Conservation (phyloP, 2,888 invertebrate species). For the Eupithecia insigniata region DNA sequence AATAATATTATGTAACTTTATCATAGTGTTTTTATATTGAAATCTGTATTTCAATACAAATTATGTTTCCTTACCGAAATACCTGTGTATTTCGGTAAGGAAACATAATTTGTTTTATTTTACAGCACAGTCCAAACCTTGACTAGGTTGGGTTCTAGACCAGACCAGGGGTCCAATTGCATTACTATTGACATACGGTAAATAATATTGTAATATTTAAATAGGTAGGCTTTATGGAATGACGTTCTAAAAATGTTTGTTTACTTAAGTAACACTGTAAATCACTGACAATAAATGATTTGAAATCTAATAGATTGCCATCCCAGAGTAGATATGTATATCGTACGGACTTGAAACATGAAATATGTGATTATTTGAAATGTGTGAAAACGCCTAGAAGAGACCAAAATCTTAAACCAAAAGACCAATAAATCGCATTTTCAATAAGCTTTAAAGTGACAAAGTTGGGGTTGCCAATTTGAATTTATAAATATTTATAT, state of each 20-base stretch:
- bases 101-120: not conserved
- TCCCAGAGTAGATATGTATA: not conserved
- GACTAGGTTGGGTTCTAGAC: too few relatives aligned
- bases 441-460: conserved; percentile 34
- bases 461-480: conserved; percentile 48
- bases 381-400: not conserved
- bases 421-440: conserved; percentile 13
- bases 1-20: not conserved
- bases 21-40: not conserved
- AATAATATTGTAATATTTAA: too few relatives aligned
- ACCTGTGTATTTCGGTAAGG: too few relatives aligned
- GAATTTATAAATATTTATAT: conserved; percentile 60
- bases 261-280: too few relatives aligned
- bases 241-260: too few relatives aligned
- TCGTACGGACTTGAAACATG: not conserved
- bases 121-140: not conserved
- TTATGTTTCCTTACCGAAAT: too few relatives aligned
- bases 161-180: not conserved
- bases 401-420: not conserved
- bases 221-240: too few relatives aligned
- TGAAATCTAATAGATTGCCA: not conserved
- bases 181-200: too few relatives aligned
- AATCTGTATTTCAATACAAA: too few relatives aligned
- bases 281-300: too few relatives aligned
- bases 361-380: not conserved